Conservation (phyloP, 2,113 vertebrate species). For the Budorcas taxicolor region DNA sequence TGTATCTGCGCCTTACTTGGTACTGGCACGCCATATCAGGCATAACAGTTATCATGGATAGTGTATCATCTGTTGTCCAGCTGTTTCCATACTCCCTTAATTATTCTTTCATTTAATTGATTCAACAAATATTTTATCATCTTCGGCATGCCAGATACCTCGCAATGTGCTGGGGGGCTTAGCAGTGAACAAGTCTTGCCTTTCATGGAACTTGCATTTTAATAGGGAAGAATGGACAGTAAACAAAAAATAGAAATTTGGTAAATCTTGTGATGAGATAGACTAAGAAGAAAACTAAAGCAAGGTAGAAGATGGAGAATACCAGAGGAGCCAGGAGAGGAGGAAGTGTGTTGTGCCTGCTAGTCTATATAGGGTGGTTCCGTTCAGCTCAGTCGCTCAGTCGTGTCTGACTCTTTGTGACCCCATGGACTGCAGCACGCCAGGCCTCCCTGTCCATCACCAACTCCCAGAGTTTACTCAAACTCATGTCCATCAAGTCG, state of each 20-base stretch:
- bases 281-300: not conserved
- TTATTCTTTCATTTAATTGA: not conserved
- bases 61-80: not conserved
- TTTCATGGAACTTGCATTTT: not conserved
- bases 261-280: not conserved
- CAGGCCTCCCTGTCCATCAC: not conserved
- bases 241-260: not conserved
- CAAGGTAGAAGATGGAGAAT: not conserved
- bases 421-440: fast-evolving
- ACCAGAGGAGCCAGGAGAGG: not conserved
- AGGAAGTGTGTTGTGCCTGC: not conserved
- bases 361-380: not conserved
- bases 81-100: not conserved
- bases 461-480: not conserved
- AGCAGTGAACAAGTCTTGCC: not conserved
- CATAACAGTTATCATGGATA: not conserved
- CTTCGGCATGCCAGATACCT: not conserved
- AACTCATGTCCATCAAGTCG: not conserved
- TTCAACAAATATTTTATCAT: not conserved
- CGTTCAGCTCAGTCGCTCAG: not conserved
- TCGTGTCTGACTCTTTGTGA: not conserved
- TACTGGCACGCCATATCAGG: not conserved
- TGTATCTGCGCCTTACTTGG: not conserved
- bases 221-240: not conserved
- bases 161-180: not conserved